A percentile compares a stretch with the other conserved stretches of the same genome.
Conservation (phyloP, 2,888 invertebrate species). For the Nomada fucata region DNA sequence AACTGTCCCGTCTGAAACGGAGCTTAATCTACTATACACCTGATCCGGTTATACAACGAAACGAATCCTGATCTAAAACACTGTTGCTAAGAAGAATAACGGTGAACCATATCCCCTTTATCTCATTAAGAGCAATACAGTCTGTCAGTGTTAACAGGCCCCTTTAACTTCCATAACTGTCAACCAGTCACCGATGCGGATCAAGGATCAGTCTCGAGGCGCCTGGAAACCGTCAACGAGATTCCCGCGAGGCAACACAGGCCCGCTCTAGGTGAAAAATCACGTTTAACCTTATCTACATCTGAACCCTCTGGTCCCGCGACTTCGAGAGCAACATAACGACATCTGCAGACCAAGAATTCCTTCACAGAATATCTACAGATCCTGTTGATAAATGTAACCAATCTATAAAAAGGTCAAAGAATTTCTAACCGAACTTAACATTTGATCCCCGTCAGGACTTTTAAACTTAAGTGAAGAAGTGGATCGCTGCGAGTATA, state of each 20-base stretch:
- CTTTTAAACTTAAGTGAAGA: too few relatives aligned
- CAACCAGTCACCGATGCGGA: slow-evolving; percentile 10
- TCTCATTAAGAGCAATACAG: slow-evolving; percentile 4
- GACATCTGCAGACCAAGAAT: not conserved
- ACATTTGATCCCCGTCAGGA: not conserved
- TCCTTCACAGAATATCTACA: not conserved
- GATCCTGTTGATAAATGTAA: not conserved
- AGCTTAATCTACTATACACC: not conserved
- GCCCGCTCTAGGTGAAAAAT: slow-evolving; percentile 12
- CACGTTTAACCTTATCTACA: slow-evolving; percentile 12
- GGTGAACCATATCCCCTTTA: slow-evolving; percentile 9
- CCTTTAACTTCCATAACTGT: slow-evolving; percentile 9
- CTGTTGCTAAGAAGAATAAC: slow-evolving; percentile 3
- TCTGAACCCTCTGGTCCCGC: not conserved
- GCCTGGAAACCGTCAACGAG: slow-evolving; percentile 5
- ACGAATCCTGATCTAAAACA: not conserved
- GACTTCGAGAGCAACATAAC: not conserved
- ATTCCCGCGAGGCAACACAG: slow-evolving; percentile 1
- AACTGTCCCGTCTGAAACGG: not conserved
- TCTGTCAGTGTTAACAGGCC: slow-evolving; percentile 11
- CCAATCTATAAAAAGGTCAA: not conserved
- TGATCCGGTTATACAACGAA: not conserved
- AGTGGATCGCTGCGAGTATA: too few relatives aligned
- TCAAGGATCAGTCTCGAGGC: slow-evolving; percentile 8
- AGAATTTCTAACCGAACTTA: slow-evolving; percentile 6